These are phyloP conservation scores for Bombus confusus DNA, from an alignment of 1,140 invertebrate genomes.

Conservation along the genomic window DNA sequence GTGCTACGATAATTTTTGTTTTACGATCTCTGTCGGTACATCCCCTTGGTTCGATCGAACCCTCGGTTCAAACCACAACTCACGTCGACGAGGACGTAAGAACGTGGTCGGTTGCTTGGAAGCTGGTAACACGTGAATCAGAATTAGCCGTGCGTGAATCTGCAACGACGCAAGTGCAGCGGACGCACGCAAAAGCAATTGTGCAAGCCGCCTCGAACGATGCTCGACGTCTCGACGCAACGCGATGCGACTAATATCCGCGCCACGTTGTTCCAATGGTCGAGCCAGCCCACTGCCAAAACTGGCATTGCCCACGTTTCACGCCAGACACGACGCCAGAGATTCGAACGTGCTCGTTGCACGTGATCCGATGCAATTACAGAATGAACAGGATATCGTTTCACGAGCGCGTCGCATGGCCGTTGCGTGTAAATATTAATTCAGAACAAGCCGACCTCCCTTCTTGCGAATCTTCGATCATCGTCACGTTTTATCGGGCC, in stretches of 20 bases:
- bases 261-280: slow-evolving; percentile 16
- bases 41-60: too few species aligned
- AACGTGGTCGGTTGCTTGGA: not conserved
- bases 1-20: too few species aligned
- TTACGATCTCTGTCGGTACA: too few species aligned
- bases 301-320: slow-evolving; percentile 33
- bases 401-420: slow-evolving; percentile 24
- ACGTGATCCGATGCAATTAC: slow-evolving; percentile 52
- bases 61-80: not conserved
- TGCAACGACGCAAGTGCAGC: slow-evolving; percentile 2
- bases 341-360: slow-evolving; percentile 31
- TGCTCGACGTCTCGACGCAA: not conserved
- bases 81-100: not conserved
- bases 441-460: not conserved
- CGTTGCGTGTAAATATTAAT: slow-evolving; percentile 35
- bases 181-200: slow-evolving; percentile 8
- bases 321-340: slow-evolving; percentile 8
- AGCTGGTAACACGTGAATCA: slow-evolving; percentile 19
- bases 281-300: slow-evolving; percentile 12
- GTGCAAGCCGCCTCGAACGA: slow-evolving; percentile 33
- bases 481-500: not conserved
- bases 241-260: slow-evolving; percentile 9
- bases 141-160: slow-evolving; percentile 1
- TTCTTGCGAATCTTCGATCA: not conserved
- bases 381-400: slow-evolving; percentile 13